These are phyloP conservation scores for Scrobipalpa costella DNA, from an alignment of 2,888 invertebrate genomes.

Conservation along the genomic window DNA sequence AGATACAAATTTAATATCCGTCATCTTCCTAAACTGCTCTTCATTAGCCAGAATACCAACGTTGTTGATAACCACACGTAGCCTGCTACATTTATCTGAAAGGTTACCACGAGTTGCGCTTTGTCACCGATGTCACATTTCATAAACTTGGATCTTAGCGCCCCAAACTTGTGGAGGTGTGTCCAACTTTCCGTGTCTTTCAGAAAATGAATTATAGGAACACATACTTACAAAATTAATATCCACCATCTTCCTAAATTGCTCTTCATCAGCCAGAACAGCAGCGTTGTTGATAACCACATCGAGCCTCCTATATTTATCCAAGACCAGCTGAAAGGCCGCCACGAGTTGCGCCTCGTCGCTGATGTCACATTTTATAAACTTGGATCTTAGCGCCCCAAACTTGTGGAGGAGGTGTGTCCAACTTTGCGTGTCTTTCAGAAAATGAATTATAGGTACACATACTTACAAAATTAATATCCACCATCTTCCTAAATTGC, in stretches of 20 bases:
- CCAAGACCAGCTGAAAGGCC: conserved; percentile 46
- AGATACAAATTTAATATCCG: conserved; percentile 72
- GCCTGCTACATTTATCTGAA: conserved; percentile 61
- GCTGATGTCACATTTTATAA: conserved; percentile 70
- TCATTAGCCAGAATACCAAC: conserved; percentile 58
- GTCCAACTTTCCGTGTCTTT: conserved; percentile 11
- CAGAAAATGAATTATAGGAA: no score
- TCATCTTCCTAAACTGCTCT: conserved; percentile 54
- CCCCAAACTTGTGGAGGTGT: conserved; percentile 65
- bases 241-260: conserved; percentile 59
- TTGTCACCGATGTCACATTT: conserved; percentile 69
- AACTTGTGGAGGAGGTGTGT: conserved; percentile 58
- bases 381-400: conserved; percentile 69
- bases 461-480: conserved; percentile 68
- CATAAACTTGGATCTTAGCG: conserved; percentile 71
- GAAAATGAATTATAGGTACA: no score
- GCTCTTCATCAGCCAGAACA: conserved; percentile 51
- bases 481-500: conserved; percentile 56
- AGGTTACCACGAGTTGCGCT: conserved; percentile 56
- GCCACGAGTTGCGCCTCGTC: conserved; percentile 56
- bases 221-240: conserved; percentile 66
- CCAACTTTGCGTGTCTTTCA: neutral
- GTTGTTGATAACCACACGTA: conserved; percentile 67
- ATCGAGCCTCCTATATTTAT: conserved; percentile 67
- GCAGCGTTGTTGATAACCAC: conserved; percentile 68